Evolutionary conservation across 1,140 invertebrate species (phyloP).

Genomic region (Diuraphis noxia): DNA sequence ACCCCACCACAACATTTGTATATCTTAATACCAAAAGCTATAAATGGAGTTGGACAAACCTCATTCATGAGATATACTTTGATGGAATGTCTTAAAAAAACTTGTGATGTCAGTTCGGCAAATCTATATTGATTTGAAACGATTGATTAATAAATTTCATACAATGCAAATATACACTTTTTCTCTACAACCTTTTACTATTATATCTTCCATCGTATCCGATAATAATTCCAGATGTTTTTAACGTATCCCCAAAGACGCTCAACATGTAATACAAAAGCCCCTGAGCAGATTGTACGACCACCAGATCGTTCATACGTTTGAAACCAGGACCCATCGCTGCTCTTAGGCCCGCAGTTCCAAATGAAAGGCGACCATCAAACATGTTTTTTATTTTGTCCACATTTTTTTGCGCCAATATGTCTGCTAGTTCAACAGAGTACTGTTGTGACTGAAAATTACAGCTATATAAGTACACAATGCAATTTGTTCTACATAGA

Average conservation of each 20-base stretch:
- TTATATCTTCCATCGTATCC: conserved; percentile 96
- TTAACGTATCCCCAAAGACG: conserved; percentile 61
- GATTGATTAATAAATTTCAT: background rate
- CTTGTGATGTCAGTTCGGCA: conserved; percentile 83
- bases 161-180: background rate
- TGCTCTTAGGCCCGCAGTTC: conserved; percentile 88
- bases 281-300: conserved; percentile 95
- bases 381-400: conserved; percentile 66
- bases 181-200: conserved; percentile 72
- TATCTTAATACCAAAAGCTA: conserved; percentile 78
- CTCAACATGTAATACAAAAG: conserved; percentile 77
- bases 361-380: conserved; percentile 76
- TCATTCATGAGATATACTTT: conserved; percentile 82
- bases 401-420: conserved; percentile 63
- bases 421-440: conserved; percentile 62
- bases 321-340: conserved; percentile 90
- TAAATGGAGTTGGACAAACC: conserved; percentile 89
- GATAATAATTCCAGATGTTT: conserved; percentile 76
- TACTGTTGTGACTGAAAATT: conserved; percentile 55
- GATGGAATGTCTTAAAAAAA: conserved; percentile 78
- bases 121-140: conserved; percentile 69
- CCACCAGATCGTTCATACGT: conserved; percentile 96
- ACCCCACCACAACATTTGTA: conserved; percentile 79
- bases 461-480: background rate
- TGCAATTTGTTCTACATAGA: background rate